Conservation (phyloP, 2,113 vertebrate genomes). For the Calcarius ornatus region DNA sequence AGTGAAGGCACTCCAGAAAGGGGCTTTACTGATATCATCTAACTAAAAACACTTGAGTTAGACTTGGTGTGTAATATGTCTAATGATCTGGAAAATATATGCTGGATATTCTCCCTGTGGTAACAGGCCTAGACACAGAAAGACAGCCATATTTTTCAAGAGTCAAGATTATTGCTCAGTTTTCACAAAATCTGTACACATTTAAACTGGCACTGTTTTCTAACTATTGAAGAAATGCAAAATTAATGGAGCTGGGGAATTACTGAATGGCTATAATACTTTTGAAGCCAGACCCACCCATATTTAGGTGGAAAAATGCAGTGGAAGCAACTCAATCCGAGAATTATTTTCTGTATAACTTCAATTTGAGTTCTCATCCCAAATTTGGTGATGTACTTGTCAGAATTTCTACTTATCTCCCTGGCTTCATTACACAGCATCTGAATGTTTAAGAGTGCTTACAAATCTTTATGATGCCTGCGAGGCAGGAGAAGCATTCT, state of each 20-base stretch:
- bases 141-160: background rate
- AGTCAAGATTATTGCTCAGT: background rate
- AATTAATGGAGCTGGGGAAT: background rate
- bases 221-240: background rate
- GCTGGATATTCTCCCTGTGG: background rate
- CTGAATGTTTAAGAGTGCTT: background rate
- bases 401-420: background rate
- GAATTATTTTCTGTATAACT: background rate
- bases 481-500: background rate
- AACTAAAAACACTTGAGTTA: slow-evolving; percentile 8
- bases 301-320: background rate
- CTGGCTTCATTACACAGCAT: background rate
- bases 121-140: background rate
- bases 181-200: background rate
- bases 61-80: background rate
- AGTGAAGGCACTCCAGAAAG: background rate
- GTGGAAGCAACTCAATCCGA: background rate
- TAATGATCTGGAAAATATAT: background rate
- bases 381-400: background rate
- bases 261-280: background rate
- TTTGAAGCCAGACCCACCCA: background rate
- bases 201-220: background rate
- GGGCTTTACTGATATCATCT: background rate
- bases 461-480: background rate
- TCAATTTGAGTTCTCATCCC: background rate